Conservation (phyloP, 35 echinoderm and acorn worm genomes). For the Lytechinus pictus region DNA sequence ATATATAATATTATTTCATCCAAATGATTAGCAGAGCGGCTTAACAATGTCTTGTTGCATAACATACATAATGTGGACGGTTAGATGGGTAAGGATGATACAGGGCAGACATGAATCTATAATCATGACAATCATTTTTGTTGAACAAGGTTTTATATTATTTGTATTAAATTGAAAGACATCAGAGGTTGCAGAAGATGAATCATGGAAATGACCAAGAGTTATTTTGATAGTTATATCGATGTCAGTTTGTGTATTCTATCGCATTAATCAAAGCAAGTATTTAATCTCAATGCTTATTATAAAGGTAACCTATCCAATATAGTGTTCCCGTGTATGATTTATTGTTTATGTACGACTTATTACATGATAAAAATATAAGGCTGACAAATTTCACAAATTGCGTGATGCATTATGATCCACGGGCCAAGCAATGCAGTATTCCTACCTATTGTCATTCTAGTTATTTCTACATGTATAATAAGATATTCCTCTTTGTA, state of each 20-base stretch:
- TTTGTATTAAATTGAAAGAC: not conserved
- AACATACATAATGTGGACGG: not conserved
- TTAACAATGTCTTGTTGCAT: not conserved
- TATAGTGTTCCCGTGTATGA: not conserved
- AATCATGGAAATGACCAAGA: not conserved
- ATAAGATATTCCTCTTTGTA: not conserved
- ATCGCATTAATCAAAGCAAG: conserved; percentile 2
- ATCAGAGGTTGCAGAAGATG: not conserved
- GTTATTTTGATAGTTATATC: not conserved
- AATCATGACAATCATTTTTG: not conserved
- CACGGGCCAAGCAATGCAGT: not conserved
- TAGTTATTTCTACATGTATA: not conserved
- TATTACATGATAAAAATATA: not conserved
- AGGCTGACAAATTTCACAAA: not conserved
- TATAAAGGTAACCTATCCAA: not conserved
- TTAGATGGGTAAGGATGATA: not conserved
- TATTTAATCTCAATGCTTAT: not conserved
- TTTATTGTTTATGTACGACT: not conserved
- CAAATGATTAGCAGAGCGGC: not conserved
- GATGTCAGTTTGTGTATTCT: not conserved
- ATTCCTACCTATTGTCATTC: not conserved
- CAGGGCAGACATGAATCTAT: not conserved
- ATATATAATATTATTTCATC: not conserved
- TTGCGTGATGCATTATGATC: not conserved
- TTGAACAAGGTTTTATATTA: not conserved